A percentile compares a stretch with the other conserved stretches of the same genome.
phyloP scores from a whole-genome alignment of 2,888 invertebrate genomes.

The Acholoe squamosa region DNA sequence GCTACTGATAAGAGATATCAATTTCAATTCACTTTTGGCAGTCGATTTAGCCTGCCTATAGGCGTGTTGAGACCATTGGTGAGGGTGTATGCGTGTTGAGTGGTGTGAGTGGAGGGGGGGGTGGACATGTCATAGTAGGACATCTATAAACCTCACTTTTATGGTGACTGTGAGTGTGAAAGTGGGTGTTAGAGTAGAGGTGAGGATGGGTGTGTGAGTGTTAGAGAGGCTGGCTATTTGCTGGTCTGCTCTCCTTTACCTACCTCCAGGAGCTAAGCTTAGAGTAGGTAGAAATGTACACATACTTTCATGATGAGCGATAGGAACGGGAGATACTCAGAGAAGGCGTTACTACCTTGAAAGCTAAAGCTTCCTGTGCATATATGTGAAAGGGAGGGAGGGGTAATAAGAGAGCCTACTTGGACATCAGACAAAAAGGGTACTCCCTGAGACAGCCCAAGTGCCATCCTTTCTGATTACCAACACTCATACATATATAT shows the following conservation, averaged over 20 bases:
- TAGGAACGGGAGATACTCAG: not conserved
- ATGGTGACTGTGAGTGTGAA: not conserved
- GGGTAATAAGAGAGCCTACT: not conserved
- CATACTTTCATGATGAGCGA: not conserved
- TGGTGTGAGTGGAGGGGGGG: too few relatives aligned
- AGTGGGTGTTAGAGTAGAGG: not conserved
- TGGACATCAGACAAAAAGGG: too few relatives aligned
- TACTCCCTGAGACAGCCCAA: too few relatives aligned
- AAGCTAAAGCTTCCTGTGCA: too few relatives aligned
- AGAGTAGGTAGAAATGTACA: too few relatives aligned
- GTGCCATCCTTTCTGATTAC: too few relatives aligned
- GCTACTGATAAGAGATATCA: slow-evolving; percentile 44
- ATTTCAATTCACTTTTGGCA: slow-evolving; percentile 55
- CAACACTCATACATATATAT: too few relatives aligned
- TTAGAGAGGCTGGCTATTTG: not conserved
- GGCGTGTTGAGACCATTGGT: too few relatives aligned
- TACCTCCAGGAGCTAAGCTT: not conserved
- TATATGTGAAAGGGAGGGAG: not conserved
- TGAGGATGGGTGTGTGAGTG: not conserved
- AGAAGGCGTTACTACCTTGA: not conserved
- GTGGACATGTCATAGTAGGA: too few relatives aligned
- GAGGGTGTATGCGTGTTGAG: too few relatives aligned
- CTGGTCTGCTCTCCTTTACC: not conserved
- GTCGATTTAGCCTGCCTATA: slow-evolving; percentile 21
- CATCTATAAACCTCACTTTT: too few relatives aligned